Evolutionary conservation across 2,797 vertebrate genomes (phyloP), one percentile per base, ranked within the genome.

Genomic region (Agapornis canus): DNA sequence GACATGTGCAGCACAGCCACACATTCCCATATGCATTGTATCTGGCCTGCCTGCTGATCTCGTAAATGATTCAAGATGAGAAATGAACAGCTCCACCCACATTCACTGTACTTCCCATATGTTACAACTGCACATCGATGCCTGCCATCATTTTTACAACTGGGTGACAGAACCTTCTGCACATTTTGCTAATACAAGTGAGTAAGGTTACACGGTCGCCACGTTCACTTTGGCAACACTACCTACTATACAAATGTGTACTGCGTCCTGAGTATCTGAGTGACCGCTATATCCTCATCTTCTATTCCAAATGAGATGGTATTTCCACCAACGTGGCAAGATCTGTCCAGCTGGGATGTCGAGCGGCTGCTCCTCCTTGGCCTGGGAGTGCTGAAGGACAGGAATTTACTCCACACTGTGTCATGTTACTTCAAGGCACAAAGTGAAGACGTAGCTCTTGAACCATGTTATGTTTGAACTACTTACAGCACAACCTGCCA

Each of bases 1-100:
- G 96, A 96, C 96, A 96, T 96, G 96, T 96, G 96, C 96, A 96
- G 90, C 96, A 95, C 96, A 96, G 95, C 95, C 95, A 96, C 96
- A 96, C 96, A 95, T 96, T 96, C 96, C 96, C 96, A 96, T 96
- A 96, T 96, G 96, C 96, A 96, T 96, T 96, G 90, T 96, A 95
- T 96, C 95, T 96, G 96, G 95, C 96, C 96, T 96, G 96, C 94
- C 94, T 96, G 96, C 96, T 96, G 95, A 96, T 96, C 94, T 96
- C 77, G 88, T 96, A 96, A 96, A 95, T 96, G 96, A 96, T 96
- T 96, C 95, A 96, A 96, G 93, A 96, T 93, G 96, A 96, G 95
- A 96, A 96, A 95, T 96, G 95, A 96, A 96, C 96, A 96, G 96
- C 96, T 96, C 96, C 96, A 92, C 96, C 96, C 95, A 96, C 96